A percentile compares a stretch with the other conserved stretches of the same genome.
Evolutionary conservation across 2,797 vertebrate species (phyloP).

Genomic region (Neomorphus geoffroyi): DNA sequence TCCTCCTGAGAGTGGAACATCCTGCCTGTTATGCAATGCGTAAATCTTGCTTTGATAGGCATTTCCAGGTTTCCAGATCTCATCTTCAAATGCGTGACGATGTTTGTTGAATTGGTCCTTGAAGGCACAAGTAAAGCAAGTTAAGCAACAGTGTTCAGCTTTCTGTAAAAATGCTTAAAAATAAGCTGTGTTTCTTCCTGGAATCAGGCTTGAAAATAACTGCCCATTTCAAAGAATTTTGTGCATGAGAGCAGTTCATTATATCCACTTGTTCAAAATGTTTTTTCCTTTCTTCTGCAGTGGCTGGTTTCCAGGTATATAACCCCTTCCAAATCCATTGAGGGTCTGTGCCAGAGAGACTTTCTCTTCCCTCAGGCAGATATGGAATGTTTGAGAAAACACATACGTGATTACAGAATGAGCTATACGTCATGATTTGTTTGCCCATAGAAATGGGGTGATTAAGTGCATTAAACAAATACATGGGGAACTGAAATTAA

Average conservation of each 20-base stretch:
- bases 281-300: slow-evolving; percentile 61
- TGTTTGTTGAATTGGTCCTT: slow-evolving; percentile 6
- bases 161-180: slow-evolving; percentile 38
- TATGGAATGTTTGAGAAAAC: slow-evolving; percentile 61
- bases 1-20: slow-evolving; percentile 62
- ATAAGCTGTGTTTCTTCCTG: slow-evolving; percentile 21
- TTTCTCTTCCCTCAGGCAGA: slow-evolving; percentile 56
- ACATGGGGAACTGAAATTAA: not conserved
- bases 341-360: slow-evolving; percentile 58
- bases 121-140: not conserved
- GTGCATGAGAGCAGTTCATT: slow-evolving; percentile 30
- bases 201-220: slow-evolving; percentile 26
- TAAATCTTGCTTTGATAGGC: slow-evolving; percentile 69
- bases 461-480: slow-evolving; percentile 33
- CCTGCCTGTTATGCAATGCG: slow-evolving; percentile 61
- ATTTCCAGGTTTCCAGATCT: slow-evolving; percentile 64
- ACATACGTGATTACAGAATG: slow-evolving; percentile 35
- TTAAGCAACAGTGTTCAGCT: slow-evolving; percentile 19
- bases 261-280: slow-evolving; percentile 59
- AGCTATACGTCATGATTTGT: slow-evolving; percentile 47
- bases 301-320: slow-evolving; percentile 60
- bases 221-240: slow-evolving; percentile 51
- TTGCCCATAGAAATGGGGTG: slow-evolving; percentile 34
- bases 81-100: not conserved
- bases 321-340: slow-evolving; percentile 48